Evolutionary conservation across 2,797 vertebrate species (phyloP), one percentile per base, ranked within the genome.

Genomic region (Neosilurus mollespiculum): DNA sequence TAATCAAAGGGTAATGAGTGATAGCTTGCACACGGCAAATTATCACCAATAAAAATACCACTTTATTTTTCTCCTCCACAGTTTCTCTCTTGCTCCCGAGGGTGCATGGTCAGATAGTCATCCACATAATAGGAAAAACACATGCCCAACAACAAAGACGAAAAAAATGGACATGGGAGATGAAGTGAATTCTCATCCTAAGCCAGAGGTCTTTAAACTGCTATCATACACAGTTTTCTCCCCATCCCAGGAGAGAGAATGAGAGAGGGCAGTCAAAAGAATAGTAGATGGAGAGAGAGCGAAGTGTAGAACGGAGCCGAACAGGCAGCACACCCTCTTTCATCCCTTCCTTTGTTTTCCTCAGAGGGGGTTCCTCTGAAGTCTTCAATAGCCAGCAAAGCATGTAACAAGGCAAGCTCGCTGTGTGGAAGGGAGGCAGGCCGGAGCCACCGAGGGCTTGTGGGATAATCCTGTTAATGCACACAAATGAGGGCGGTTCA

Each of bases 1-100:
- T 90, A 91, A 73, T 91, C 87, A 87, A 87, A 85, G 83, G 88
- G 87, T 91, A 92, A 92, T 91, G 90, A 91, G 87, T 56, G 79
- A 77, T 88, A 88, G 88, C 88, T 88, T 75, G 77, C 90, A 91
- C 86, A 85, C 30, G 84, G 82, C 86, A 90, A 92, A 91, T 92
- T 90, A 93, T 84, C 87, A 84, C 81, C 82, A 82, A 87, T 91
- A 91, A 92, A 90, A 92, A 87, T 88, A 90, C 88, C 81, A 87
- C 81, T 81, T 58, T 72, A 86, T 80, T 80, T 90, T 92, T 85
- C 90, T 82, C 83, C 78, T 87, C 76, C 84, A 89, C 76, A 69
- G 76, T 80, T 80, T 87, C 81, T 81, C 79, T 73, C 67, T 69
- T 77, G 86, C 87, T 89, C 84, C 83, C 83, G 87, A 90, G 90